phyloP scores from a whole-genome alignment of 2,888 invertebrate genomes.

The Thymelicus sylvestris region DNA sequence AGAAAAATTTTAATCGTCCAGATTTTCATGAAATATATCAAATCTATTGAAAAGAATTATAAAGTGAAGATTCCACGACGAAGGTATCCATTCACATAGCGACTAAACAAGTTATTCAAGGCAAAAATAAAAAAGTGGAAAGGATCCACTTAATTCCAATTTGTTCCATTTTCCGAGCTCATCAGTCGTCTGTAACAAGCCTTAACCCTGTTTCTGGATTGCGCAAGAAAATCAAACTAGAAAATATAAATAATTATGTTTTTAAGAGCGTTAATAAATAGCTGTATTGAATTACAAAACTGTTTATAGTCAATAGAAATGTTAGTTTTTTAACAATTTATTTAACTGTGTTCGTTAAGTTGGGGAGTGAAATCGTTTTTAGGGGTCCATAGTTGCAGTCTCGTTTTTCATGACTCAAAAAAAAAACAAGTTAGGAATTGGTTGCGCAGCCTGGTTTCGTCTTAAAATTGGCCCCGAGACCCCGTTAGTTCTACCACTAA shows the following conservation, averaged over 20 bases:
- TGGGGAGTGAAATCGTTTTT: not conserved
- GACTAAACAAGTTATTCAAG: not conserved
- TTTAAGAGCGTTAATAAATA: not conserved
- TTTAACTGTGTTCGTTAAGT: not conserved
- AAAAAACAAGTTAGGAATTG: too few relatives aligned
- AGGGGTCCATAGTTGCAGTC: not conserved
- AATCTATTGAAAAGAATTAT: too few relatives aligned
- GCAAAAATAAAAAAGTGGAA: too few relatives aligned
- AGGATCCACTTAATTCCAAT: not conserved
- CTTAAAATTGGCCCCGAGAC: too few relatives aligned
- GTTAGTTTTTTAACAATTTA: not conserved
- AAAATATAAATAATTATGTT: slow-evolving; percentile 1
- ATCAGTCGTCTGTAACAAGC: not conserved
- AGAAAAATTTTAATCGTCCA: not conserved
- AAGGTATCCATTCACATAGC: not conserved
- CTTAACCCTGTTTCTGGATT: slow-evolving; percentile 1
- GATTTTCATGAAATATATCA: too few relatives aligned
- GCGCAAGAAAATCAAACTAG: not conserved
- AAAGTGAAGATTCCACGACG: too few relatives aligned
- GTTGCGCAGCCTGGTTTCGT: too few relatives aligned
- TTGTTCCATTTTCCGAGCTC: not conserved
- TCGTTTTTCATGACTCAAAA: too few relatives aligned
- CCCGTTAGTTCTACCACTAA: too few relatives aligned
- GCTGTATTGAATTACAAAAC: slow-evolving; percentile 3
- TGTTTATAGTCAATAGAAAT: slow-evolving; percentile 1